Percentiles rank a stretch among this genome's conserved stretches.
These are phyloP conservation scores for Andrena dorsata DNA, from an alignment of 2,888 invertebrate genomes.

Conservation along the genomic window DNA sequence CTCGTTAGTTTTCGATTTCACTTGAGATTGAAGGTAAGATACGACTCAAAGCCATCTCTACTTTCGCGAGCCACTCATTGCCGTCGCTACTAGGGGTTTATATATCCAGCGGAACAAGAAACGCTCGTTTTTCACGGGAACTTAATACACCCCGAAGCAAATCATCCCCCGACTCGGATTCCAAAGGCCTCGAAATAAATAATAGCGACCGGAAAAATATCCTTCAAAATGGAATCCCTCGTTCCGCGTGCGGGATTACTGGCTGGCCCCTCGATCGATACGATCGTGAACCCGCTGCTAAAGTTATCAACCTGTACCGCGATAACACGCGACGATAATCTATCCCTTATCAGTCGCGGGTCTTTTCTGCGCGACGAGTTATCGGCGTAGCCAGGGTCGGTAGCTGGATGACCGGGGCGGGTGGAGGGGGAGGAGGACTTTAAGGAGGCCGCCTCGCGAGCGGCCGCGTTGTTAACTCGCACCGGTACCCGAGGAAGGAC, in stretches of 20 bases:
- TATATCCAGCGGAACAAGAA: background rate
- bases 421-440: slow-evolving; percentile 33
- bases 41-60: background rate
- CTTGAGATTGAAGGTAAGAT: too few relatives aligned
- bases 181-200: background rate
- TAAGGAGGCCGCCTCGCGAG: slow-evolving; percentile 21
- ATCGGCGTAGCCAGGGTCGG: background rate
- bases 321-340: background rate
- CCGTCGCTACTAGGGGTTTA: background rate
- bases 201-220: background rate
- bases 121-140: background rate
- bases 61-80: background rate
- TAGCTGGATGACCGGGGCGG: background rate
- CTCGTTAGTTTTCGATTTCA: too few relatives aligned
- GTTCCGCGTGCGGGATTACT: background rate
- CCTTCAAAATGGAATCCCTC: background rate
- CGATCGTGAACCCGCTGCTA: background rate
- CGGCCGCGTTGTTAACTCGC: background rate
- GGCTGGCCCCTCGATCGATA: background rate
- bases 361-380: background rate
- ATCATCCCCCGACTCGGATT: background rate
- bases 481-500: background rate
- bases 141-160: background rate
- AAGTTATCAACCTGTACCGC: background rate
- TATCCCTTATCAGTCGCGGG: slow-evolving; percentile 7